Conservation (phyloP, 2,888 invertebrate genomes). For the Hypomecis atomaria region DNA sequence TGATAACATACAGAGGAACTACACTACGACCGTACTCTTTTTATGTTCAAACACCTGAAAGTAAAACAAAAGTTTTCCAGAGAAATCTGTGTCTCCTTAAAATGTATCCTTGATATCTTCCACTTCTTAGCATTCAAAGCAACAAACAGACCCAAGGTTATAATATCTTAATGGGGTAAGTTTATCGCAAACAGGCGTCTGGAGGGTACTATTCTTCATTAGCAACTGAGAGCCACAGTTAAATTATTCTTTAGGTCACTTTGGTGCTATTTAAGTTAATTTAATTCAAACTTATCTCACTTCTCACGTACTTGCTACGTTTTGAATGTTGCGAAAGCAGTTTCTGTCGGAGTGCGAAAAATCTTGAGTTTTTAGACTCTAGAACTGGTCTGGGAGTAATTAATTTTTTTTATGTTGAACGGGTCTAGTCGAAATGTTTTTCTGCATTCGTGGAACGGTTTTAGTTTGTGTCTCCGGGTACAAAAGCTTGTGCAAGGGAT, state of each 20-base stretch:
- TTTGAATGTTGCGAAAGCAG: constrained; percentile 53
- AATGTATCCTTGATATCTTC: constrained; percentile 35
- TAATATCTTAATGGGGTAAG: constrained; percentile 82
- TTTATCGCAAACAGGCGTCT: constrained; percentile 75
- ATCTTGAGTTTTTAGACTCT: constrained; percentile 39
- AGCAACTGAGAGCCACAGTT: constrained; percentile 69
- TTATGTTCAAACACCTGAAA: background rate
- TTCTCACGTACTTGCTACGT: constrained; percentile 65
- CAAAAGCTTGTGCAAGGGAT: too few species aligned
- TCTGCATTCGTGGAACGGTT: background rate
- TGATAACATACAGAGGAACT: too few species aligned
- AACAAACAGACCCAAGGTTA: constrained; percentile 63
- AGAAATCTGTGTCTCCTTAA: constrained; percentile 29
- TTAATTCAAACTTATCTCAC: constrained; percentile 75
- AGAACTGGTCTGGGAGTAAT: constrained; percentile 38
- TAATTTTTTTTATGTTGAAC: constrained; percentile 20
- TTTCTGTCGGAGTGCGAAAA: constrained; percentile 38
- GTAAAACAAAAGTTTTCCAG: background rate
- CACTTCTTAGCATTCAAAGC: constrained; percentile 52
- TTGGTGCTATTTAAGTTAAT: constrained; percentile 80
- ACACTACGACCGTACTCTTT: too few species aligned
- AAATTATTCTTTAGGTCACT: constrained; percentile 83
- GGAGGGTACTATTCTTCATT: constrained; percentile 80
- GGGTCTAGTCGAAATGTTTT: background rate
- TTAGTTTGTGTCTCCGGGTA: too few species aligned